These are phyloP conservation scores for Myotis planiceps DNA, from an alignment of 2,797 vertebrate genomes.

Conservation along the genomic window DNA sequence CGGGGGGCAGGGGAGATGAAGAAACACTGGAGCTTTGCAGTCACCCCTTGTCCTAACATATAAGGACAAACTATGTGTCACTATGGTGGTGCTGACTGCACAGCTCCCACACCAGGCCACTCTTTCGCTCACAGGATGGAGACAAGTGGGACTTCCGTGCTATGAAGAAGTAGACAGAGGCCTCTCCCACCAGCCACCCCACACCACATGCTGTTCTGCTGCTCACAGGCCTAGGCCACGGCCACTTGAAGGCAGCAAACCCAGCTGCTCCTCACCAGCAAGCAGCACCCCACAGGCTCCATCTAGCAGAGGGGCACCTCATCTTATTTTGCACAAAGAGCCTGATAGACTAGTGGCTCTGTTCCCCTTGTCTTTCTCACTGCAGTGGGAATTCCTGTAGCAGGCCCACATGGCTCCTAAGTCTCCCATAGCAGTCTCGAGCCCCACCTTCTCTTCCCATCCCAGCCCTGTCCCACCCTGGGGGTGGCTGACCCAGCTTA, in stretches of 20 bases:
- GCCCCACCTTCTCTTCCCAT: neutral
- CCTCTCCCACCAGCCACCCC: neutral
- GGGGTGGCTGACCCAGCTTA: accelerated
- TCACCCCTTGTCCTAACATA: neutral
- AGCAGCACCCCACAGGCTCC: neutral
- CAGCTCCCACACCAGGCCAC: neutral
- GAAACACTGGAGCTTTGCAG: neutral
- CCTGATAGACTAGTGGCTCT: neutral
- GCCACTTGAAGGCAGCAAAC: no score
- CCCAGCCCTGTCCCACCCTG: neutral
- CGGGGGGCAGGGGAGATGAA: no score
- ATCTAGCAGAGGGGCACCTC: neutral
- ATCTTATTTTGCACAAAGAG: neutral
- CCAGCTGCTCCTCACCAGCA: neutral
- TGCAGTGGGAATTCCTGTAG: accelerated
- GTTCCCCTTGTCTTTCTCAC: neutral
- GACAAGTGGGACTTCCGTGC: neutral
- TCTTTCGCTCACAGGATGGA: neutral
- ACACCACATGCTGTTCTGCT: neutral
- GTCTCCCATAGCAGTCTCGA: neutral
- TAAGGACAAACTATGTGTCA: no score
- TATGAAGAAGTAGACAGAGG: neutral
- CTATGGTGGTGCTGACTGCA: no score
- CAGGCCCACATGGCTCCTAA: neutral
- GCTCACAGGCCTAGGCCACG: neutral